These are phyloP conservation scores for Fistularia tabacaria DNA, from an alignment of 2,797 vertebrate species.

Conservation along the genomic window DNA sequence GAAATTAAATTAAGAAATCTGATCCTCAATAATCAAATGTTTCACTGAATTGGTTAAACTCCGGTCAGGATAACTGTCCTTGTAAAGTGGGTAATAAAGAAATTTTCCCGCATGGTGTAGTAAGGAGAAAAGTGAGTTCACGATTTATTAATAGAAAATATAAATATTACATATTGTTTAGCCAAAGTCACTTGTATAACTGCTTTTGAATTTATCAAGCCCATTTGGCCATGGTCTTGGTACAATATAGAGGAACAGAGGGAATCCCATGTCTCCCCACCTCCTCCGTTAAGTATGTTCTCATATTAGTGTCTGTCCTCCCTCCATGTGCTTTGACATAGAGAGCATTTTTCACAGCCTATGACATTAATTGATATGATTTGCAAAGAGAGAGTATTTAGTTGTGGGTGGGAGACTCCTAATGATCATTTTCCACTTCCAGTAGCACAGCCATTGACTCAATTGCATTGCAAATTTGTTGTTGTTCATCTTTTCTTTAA, in stretches of 20 bases:
- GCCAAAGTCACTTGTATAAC: conserved; percentile 26
- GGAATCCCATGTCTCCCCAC: conserved; percentile 74
- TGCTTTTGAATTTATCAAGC: conserved; percentile 44
- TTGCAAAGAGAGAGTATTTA: conserved; percentile 76
- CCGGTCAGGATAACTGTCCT: conserved; percentile 38
- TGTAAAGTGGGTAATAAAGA: conserved; percentile 27
- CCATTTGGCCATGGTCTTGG: conserved; percentile 25
- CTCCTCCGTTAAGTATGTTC: conserved; percentile 75
- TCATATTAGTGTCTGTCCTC: conserved; percentile 74
- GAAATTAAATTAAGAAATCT: conserved; percentile 70
- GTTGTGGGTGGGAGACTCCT: conserved; percentile 79
- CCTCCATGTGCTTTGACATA: conserved; percentile 73
- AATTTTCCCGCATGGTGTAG: conserved; percentile 10
- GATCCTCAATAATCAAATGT: conserved; percentile 62
- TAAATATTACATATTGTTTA: background rate
- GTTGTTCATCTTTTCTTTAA: conserved; percentile 64
- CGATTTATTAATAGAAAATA: conserved; percentile 23
- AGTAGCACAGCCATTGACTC: conserved; percentile 73
- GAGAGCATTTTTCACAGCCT: conserved; percentile 74
- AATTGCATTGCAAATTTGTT: conserved; percentile 69
- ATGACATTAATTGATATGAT: conserved; percentile 83
- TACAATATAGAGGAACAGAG: conserved; percentile 52
- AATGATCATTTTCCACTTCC: conserved; percentile 83
- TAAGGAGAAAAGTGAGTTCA: conserved; percentile 21
- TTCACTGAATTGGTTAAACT: conserved; percentile 45